Conservation (phyloP, 1,140 invertebrate species). For the Nilaparvata lugens region DNA sequence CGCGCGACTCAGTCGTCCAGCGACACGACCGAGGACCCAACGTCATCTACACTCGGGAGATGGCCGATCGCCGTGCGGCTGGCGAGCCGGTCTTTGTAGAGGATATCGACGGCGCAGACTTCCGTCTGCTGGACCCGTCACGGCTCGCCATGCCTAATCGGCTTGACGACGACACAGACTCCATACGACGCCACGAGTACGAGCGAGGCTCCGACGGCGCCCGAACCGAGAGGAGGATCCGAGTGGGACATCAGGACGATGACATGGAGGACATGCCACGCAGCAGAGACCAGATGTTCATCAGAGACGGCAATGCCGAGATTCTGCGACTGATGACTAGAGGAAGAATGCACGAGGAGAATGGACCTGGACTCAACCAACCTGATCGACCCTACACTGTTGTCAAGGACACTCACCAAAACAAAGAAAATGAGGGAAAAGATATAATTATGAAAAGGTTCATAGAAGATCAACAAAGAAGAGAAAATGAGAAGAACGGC, state of each 20-base stretch:
- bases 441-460: slow-evolving; percentile 68
- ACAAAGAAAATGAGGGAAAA: slow-evolving; percentile 55
- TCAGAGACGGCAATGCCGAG: slow-evolving; percentile 72
- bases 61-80: slow-evolving; percentile 20
- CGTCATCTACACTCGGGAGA: slow-evolving; percentile 45
- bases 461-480: slow-evolving; percentile 50
- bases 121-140: slow-evolving; percentile 23
- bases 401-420: slow-evolving; percentile 8
- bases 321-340: slow-evolving; percentile 67
- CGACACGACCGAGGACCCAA: slow-evolving; percentile 23
- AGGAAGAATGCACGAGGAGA: slow-evolving; percentile 47
- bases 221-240: slow-evolving; percentile 34
- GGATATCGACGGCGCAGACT: slow-evolving; percentile 36
- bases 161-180: slow-evolving; percentile 49
- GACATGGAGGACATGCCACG: slow-evolving; percentile 25
- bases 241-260: slow-evolving; percentile 27
- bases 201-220: slow-evolving; percentile 60
- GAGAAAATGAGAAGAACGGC: slow-evolving; percentile 6
- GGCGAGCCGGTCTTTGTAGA: slow-evolving; percentile 33
- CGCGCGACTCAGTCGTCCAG: not conserved
- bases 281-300: slow-evolving; percentile 52
- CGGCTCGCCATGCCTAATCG: slow-evolving; percentile 15
- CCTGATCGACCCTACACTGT: slow-evolving; percentile 27
- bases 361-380: slow-evolving; percentile 37
- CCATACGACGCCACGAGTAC: slow-evolving; percentile 59